These are phyloP conservation scores for Dicrostonyx torquatus DNA, from an alignment of 2,797 vertebrate genomes.

Conservation along the genomic window DNA sequence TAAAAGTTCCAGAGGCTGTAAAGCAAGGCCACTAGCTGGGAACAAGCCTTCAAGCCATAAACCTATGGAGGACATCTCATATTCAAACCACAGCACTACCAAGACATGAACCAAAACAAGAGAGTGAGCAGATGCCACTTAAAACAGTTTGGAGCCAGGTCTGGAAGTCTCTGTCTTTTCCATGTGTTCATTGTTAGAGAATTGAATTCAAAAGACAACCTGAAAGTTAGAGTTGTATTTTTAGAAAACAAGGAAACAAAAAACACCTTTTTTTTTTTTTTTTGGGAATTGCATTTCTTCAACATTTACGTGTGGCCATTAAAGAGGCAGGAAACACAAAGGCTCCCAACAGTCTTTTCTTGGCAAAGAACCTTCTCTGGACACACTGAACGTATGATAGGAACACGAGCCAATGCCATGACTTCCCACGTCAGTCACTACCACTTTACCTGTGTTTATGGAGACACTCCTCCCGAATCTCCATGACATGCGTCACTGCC, in stretches of 20 bases:
- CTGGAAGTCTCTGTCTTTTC: background rate
- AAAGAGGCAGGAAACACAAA: background rate
- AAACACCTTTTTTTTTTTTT: no score
- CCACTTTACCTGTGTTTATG: background rate
- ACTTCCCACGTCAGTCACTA: background rate
- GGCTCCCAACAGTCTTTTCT: background rate
- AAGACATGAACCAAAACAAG: background rate
- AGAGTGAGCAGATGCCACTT: background rate
- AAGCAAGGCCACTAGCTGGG: background rate
- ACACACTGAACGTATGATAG: background rate
- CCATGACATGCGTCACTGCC: background rate
- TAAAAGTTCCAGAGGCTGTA: background rate
- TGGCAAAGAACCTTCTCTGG: slow-evolving; percentile 9
- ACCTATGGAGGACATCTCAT: background rate
- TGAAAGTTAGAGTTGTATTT: background rate
- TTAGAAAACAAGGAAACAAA: slow-evolving; percentile 30
- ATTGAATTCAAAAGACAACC: background rate
- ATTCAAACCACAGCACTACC: background rate
- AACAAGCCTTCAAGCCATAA: background rate
- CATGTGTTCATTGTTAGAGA: background rate
- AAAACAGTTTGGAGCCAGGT: background rate
- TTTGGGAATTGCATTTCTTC: background rate
- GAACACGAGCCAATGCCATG: background rate
- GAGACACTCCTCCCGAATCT: background rate
- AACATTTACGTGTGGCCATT: background rate